phyloP scores from a whole-genome alignment of 2,113 vertebrate species.

The Agelaius tricolor region DNA sequence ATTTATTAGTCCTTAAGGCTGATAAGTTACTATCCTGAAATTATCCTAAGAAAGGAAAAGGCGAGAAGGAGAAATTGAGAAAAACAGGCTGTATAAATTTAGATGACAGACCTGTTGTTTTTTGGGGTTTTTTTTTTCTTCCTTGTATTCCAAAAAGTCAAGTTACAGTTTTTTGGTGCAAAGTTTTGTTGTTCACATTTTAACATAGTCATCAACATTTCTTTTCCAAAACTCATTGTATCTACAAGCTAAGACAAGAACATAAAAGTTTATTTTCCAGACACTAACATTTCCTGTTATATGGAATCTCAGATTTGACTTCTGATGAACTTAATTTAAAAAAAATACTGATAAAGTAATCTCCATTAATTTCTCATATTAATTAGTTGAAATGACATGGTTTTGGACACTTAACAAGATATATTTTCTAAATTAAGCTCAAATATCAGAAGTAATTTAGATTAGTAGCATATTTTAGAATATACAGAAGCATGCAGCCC shows the following conservation, averaged over 20 bases:
- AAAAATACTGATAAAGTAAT: background rate
- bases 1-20: background rate
- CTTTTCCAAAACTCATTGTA: background rate
- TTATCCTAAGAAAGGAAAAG: background rate
- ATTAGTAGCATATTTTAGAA: background rate
- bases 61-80: background rate
- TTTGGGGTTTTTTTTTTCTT: background rate
- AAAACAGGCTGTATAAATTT: accelerated
- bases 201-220: background rate
- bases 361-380: background rate
- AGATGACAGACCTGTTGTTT: background rate
- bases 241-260: background rate
- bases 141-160: background rate
- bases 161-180: background rate
- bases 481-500: background rate
- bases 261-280: background rate
- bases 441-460: background rate
- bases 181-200: background rate
- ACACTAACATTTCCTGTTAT: background rate
- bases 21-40: background rate
- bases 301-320: background rate
- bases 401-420: background rate
- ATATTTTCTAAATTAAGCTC: background rate
- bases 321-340: background rate
- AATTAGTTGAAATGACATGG: background rate